These are phyloP conservation scores for Xestia xanthographa DNA, from an alignment of 2,888 invertebrate genomes.

Conservation along the genomic window DNA sequence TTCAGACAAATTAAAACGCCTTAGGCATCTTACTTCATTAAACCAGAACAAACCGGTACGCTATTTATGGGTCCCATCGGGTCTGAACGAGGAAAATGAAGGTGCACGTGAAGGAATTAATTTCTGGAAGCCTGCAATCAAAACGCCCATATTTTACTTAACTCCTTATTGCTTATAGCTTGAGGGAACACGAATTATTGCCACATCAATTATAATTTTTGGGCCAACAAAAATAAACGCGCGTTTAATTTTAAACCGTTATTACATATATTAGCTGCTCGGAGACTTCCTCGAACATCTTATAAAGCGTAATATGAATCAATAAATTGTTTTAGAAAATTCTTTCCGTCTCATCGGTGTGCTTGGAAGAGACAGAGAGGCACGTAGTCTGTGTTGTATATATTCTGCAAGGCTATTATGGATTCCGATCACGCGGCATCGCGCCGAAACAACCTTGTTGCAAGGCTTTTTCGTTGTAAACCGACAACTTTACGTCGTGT, in stretches of 20 bases:
- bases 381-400: slow-evolving; percentile 63
- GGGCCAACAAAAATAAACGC: background rate
- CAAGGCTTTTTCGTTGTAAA: slow-evolving; percentile 83
- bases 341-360: slow-evolving; percentile 41
- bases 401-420: slow-evolving; percentile 81
- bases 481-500: slow-evolving; percentile 72
- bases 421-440: slow-evolving; percentile 82
- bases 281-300: slow-evolving; percentile 20
- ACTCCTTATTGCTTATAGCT: slow-evolving; percentile 12
- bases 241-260: slow-evolving; percentile 14
- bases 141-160: slow-evolving; percentile 39
- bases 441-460: slow-evolving; percentile 84
- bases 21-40: slow-evolving; percentile 18
- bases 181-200: slow-evolving; percentile 18
- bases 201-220: slow-evolving; percentile 20
- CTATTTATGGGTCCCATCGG: slow-evolving; percentile 60
- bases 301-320: slow-evolving; percentile 26
- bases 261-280: background rate
- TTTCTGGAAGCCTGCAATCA: slow-evolving; percentile 57
- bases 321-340: slow-evolving; percentile 63
- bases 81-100: slow-evolving; percentile 48
- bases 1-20: slow-evolving; percentile 20
- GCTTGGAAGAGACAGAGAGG: slow-evolving; percentile 59
- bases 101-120: slow-evolving; percentile 38
- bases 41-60: slow-evolving; percentile 58